Base-by-base conservation (phyloP, 2,888 invertebrate genomes). In the Polymixis lichenea region DNA sequence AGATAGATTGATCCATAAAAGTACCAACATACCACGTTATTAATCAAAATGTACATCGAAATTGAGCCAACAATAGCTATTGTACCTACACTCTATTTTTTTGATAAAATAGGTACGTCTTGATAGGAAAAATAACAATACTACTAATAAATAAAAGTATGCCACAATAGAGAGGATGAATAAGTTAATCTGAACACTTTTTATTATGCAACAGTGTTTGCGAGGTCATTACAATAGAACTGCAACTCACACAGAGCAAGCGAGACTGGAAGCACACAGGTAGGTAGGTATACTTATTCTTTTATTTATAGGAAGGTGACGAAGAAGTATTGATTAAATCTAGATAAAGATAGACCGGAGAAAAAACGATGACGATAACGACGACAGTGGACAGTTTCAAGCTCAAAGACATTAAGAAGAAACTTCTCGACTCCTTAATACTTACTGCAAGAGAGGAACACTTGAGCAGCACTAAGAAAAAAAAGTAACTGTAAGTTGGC, bases 111-210 rank as follows among this genome's bases (percentile, higher is more conserved):
- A n/a, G n/a, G n/a, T n/a, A 60, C 67, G 58, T 22, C 38, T 77
- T 80, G 67, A 65, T 76, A 72, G 28, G n/a, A 38, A 76, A 55
- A 72, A 72, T 68, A 76, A 80, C 60, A 76, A 72, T 72, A 60
- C 55, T 61, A 49, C 43, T 65, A 56, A 72, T 72, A 72, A 72
- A 80, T 69, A 75, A 70, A 62, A 75, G 60, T 65, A 75, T 65
- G 49, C 58, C 68, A 69, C 55, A 66, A 60, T 70, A 61, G 69
- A 64, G 49, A 68, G 43, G 74, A 74, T 53, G 62, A 64, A 22
- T 73, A 51, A 32, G 62, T 75, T 65, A 51, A 79, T 75, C 68
- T 66, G n/a, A 68, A 75, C 65, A 76, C 25, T 67, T 75, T n/a
- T 46, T 71, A 46, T 80, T 71, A 70, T 62, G 76, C 80, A 80